Base-by-base conservation (phyloP, 2,888 invertebrate genomes). In the Prosapia bicincta region DNA sequence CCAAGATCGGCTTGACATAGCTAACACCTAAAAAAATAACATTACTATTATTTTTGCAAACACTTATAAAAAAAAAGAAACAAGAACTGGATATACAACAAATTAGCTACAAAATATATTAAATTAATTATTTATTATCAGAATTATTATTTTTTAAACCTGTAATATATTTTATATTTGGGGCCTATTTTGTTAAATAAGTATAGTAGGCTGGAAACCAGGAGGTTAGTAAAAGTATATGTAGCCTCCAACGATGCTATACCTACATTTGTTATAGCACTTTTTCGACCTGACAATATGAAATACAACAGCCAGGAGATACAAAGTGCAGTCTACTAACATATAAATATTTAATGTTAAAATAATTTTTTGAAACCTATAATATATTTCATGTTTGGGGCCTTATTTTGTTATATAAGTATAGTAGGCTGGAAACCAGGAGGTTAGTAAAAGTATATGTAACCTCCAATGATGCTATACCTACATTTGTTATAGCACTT, bases 1-100 rank as follows among this genome's bases (percentile, higher is more conserved):
- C 99, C 99, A 99, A 0, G 98, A 96, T 80, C 99, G 89, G 80
- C 97, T 98, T 0, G 98, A 99, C 90, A 99, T 97, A 0, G 99
- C 99, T 32, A 99, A 86, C 0, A 99, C 87, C 88, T 83, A 77
- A 3, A 78, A 77, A 66, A 67, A 54, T 3, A 28, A 28, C 9
- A 9, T 28, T n/a, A n/a, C n/a, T n/a, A n/a, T n/a, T n/a, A n/a
- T n/a, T n/a, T n/a, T n/a, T n/a, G n/a, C n/a, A n/a, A n/a, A n/a
- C n/a, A n/a, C n/a, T n/a, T n/a, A n/a, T n/a, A n/a, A n/a, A n/a
- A n/a, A n/a, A n/a, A n/a, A n/a, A n/a, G n/a, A n/a, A n/a, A n/a
- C n/a, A n/a, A n/a, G n/a, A n/a, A n/a, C n/a, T n/a, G n/a, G n/a
- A n/a, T n/a, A n/a, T n/a, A n/a, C n/a, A n/a, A n/a, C n/a, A n/a